Evolutionary conservation across 1,140 invertebrate species (phyloP).

Genomic region (Eufriesea mexicana): DNA sequence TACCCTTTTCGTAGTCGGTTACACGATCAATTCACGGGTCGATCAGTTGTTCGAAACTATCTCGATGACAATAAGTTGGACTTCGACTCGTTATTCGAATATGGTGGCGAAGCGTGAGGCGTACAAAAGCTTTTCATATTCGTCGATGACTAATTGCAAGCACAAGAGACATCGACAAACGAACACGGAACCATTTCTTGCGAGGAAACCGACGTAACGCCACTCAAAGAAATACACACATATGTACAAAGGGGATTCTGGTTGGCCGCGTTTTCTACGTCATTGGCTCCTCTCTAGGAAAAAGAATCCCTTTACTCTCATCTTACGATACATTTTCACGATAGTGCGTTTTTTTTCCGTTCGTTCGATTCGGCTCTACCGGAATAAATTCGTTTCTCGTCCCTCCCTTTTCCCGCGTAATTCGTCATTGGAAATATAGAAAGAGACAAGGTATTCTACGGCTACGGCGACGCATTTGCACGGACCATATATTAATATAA

Average conservation of each 20-base stretch:
- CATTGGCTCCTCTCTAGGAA: neutral
- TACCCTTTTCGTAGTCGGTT: neutral
- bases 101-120: conserved; percentile 4
- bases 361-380: neutral
- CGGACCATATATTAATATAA: conserved; percentile 25
- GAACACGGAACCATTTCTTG: neutral
- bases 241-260: neutral
- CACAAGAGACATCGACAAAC: neutral
- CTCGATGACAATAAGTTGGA: neutral
- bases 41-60: neutral
- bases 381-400: neutral
- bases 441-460: neutral
- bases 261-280: conserved; percentile 20
- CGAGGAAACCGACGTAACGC: conserved; percentile 23
- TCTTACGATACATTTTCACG: neutral
- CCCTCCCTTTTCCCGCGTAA: conserved; percentile 30
- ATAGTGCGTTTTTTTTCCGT: neutral
- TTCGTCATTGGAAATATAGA: conserved; percentile 8
- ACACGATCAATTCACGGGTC: neutral
- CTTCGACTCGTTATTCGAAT: conserved; percentile 7
- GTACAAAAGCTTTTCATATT: conserved; percentile 19
- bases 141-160: conserved; percentile 37
- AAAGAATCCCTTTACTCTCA: conserved; percentile 29
- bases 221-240: neutral
- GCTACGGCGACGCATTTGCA: conserved; percentile 1